Percentiles rank a stretch among this genome's conserved stretches.
Conservation (phyloP, 2,113 vertebrate species). For the Natator depressus region DNA sequence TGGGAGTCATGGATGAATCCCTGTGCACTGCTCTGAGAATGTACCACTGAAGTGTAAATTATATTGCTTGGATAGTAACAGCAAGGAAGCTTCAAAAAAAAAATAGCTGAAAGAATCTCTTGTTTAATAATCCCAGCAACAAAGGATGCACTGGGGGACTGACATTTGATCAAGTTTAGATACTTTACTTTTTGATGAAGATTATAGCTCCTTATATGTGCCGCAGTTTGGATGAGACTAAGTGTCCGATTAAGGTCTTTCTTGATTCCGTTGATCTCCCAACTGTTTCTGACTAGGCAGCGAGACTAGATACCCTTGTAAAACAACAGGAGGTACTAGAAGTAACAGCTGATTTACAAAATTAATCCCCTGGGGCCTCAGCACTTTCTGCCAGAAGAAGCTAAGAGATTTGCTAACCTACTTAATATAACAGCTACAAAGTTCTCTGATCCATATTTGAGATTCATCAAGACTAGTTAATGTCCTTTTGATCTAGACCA, state of each 20-base stretch:
- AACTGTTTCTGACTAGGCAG: conserved; percentile 21
- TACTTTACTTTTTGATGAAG: not conserved
- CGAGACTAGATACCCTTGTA: conserved; percentile 38
- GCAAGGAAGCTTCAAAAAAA: not conserved
- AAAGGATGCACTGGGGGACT: not conserved
- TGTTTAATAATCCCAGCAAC: not conserved
- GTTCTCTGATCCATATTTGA: not conserved
- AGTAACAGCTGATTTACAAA: conserved; percentile 67
- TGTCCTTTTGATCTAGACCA: not conserved
- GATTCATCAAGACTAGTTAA: not conserved
- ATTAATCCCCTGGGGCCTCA: conserved; percentile 47
- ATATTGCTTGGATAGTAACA: not conserved
- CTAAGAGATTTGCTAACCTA: conserved; percentile 44
- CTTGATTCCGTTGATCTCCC: conserved; percentile 20
- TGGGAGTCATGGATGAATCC: not conserved
- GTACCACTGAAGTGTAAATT: not conserved
- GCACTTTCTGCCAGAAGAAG: conserved; percentile 40
- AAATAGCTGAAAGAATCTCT: not conserved
- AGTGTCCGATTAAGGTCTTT: conserved; percentile 7
- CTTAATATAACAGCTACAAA: conserved; percentile 7
- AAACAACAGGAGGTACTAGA: conserved; percentile 28
- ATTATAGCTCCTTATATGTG: not conserved
- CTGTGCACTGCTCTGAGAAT: conserved; percentile 2
- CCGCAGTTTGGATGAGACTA: conserved; percentile 15
- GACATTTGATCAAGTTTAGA: not conserved